Base-by-base conservation (phyloP, 1,140 invertebrate species). In the Popillia japonica region DNA sequence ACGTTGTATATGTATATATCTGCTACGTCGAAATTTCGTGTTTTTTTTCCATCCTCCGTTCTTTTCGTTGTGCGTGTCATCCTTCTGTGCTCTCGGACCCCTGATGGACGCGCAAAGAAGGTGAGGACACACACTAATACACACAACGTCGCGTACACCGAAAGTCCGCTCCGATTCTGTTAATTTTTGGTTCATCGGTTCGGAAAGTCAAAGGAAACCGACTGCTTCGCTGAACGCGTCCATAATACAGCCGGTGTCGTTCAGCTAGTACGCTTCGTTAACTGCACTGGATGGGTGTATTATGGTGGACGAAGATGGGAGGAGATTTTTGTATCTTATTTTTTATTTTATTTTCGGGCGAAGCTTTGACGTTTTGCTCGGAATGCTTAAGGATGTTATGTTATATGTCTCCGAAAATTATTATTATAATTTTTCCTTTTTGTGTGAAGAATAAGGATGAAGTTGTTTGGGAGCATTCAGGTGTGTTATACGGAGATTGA, bases 181-280 rank as follows among this genome's bases (percentile, higher is more conserved):
- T 82, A 83, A 82, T 83, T 82, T 83, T 83, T 83, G 82, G 81
- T 79, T 78, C 82, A 83, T 77, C 82, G 82, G 79, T 41, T 78
- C 78, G 82, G 81, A 83, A 83, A 83, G 82, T 83, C 82, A 83
- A 83, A 83, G 82, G 40, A 10, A 55, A 72, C 81, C 81, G 79
- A 80, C 41, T 44, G 76, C 64, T 72, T 77, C 76, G 75, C 79
- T 55, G 48, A 55, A 55, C 48, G 48, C 48, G 48, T 14, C 14
- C 48, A 55, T 55, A 55, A 72, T 48, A 78, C 77, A 55, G 23
- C 9, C 34, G 14, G 42, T 17, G 14, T 23, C 34, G 42, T 55
- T 23, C 59, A 77, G 59, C 42, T 8, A 11, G 40, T 22, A 41
- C 74, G 74, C 74, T 55, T 55, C 48, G 48, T 55, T 55, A 55